Evolutionary conservation across 2,888 invertebrate genomes (phyloP), one percentile per base, ranked within the genome.

Genomic region (Mimas tiliae): DNA sequence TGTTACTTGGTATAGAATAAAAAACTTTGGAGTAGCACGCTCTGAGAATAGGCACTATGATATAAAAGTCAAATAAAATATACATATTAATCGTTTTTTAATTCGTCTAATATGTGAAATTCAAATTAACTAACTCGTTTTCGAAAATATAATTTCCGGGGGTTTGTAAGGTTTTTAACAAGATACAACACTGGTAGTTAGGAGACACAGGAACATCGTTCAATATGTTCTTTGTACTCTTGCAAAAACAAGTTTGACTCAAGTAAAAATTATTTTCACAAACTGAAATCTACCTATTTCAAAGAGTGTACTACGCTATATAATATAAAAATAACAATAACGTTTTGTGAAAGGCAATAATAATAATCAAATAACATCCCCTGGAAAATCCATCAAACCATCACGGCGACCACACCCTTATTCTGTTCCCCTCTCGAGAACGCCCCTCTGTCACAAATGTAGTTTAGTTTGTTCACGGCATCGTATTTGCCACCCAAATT

Each of bases 381-480:
- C 12, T 19, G 55, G 62, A 71, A 69, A 71, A 71, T 63, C 55
- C 50, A 63, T 68, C 27, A 50, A 73, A 73, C 74, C 74, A 82
- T 45, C 14, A 84, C 79, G 84, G 79, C 75, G 81, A 80, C 77
- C 77, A 76, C 83, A 77, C 80, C 77, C 80, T 73, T 69, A 65
- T 63, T 67, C 70, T 67, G 63, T 69, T 73, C 71, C 81, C 81
- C 81, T 77, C 72, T 75, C 69, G 65, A 72, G 65, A 64, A 78
- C 86, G 80, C 84, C 86, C 83, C 76, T 27, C 76, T 82, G 81
- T 84, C 83, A 85, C 78, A 82, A 78, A 81, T 84, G 85, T 79
- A 84, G 82, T 77, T 80, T 74, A 77, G 72, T 73, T 73, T 76
- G 79, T 79, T 79, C 52, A 21, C 52, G 33, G 12, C 27, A 21